Percentiles rank a stretch among this genome's conserved stretches.
These are phyloP conservation scores for Strix uralensis DNA, from an alignment of 2,113 vertebrate species.

Conservation along the genomic window DNA sequence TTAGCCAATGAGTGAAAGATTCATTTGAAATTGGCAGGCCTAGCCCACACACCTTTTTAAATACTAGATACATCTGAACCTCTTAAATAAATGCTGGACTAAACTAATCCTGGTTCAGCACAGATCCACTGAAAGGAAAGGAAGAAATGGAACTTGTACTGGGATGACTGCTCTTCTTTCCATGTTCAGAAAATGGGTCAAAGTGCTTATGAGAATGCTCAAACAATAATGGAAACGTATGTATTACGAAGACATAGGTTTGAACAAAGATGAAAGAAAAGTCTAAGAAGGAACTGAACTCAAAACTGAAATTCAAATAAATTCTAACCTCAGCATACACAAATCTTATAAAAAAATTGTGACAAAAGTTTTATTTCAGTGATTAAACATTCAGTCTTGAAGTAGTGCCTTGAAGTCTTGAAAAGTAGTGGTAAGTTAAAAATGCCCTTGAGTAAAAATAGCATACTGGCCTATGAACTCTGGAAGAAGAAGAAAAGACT, in stretches of 20 bases:
- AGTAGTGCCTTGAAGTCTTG: neutral
- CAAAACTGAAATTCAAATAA: neutral
- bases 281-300: neutral
- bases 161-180: neutral
- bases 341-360: neutral
- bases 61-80: neutral
- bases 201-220: neutral
- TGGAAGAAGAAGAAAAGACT: neutral
- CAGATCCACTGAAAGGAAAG: neutral
- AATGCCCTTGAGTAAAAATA: neutral
- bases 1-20: neutral
- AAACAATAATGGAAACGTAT: neutral
- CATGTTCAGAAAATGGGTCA: neutral
- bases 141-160: neutral
- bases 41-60: neutral
- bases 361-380: neutral
- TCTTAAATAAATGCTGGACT: neutral
- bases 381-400: neutral
- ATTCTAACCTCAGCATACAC: rapidly evolving
- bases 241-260: neutral
- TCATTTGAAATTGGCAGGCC: neutral
- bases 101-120: neutral
- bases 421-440: neutral
- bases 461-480: neutral
- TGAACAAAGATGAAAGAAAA: neutral